These are phyloP conservation scores for Willowsia nigromaculata DNA, from an alignment of 2,888 invertebrate species.

Conservation along the genomic window DNA sequence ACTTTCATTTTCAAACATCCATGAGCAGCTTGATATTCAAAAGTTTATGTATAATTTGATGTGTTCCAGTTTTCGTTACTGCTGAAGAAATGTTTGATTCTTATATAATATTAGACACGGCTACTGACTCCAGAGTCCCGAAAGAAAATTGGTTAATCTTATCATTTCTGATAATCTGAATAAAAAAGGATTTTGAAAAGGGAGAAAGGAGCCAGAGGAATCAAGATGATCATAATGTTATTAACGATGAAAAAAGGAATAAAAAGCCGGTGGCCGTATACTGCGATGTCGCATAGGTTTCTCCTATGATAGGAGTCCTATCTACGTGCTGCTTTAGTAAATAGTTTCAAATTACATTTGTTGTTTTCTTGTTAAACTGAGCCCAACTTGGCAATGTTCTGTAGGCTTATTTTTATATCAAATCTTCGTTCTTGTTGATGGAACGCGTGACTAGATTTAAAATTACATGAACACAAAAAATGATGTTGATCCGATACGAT, in stretches of 20 bases:
- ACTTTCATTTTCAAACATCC: neutral
- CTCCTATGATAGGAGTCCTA: too few species aligned
- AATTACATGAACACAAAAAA: slow-evolving; percentile 9
- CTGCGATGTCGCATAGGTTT: slow-evolving; percentile 5
- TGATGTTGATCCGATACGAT: slow-evolving; percentile 3
- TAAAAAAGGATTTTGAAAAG: slow-evolving; percentile 7
- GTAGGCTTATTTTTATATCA: slow-evolving; percentile 12
- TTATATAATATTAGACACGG: neutral
- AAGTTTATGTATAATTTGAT: neutral
- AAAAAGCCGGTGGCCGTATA: neutral
- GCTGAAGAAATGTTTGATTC: too few species aligned
- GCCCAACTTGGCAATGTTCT: neutral
- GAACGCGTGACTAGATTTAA: slow-evolving; percentile 65
- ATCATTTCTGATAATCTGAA: slow-evolving; percentile 47
- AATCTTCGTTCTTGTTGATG: slow-evolving; percentile 33
- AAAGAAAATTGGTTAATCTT: slow-evolving; percentile 56
- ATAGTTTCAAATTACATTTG: neutral
- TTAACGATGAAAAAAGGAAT: neutral
- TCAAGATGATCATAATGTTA: slow-evolving; percentile 9
- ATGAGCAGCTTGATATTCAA: neutral
- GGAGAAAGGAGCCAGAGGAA: neutral
- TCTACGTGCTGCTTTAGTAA: neutral
- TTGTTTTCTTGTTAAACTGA: neutral
- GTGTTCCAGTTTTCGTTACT: neutral
- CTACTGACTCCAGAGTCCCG: neutral